These are phyloP conservation scores for Ameiurus melas DNA, from an alignment of 2,113 vertebrate genomes.

Conservation along the genomic window DNA sequence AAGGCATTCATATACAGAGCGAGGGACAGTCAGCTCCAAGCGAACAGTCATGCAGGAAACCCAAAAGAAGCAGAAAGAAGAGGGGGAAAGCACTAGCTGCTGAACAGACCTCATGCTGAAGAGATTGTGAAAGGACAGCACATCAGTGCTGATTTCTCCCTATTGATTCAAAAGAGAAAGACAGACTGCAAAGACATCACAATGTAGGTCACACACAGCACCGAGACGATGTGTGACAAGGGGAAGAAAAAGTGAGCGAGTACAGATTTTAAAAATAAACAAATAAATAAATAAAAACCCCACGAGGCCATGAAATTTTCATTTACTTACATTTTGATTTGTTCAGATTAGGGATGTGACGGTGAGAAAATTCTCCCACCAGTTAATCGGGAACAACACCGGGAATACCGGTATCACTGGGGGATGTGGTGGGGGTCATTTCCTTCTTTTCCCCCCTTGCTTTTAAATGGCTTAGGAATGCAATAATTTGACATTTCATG, in stretches of 20 bases:
- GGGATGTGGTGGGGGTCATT: too few species aligned
- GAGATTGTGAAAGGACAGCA: not conserved
- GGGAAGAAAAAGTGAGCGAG: not conserved
- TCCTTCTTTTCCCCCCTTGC: too few species aligned
- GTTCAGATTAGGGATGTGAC: too few species aligned
- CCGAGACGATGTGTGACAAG: not conserved
- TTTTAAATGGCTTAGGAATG: too few species aligned
- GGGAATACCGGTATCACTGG: too few species aligned
- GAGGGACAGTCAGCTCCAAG: conserved; percentile 31
- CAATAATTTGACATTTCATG: too few species aligned
- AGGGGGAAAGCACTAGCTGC: not conserved
- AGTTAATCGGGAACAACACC: too few species aligned
- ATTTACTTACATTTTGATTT: not conserved
- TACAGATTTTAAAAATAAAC: not conserved
- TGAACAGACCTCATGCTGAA: conserved; percentile 17
- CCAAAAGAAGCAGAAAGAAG: not conserved
- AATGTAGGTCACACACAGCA: conserved; percentile 58
- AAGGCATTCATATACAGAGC: conserved; percentile 49
- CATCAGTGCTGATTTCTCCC: conserved; percentile 24
- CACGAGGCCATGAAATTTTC: not conserved
- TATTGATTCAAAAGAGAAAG: not conserved
- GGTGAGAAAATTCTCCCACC: too few species aligned
- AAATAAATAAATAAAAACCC: too few species aligned
- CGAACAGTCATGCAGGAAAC: conserved; percentile 40
- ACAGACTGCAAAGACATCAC: conserved; percentile 50